phyloP scores from a whole-genome alignment of 2,797 vertebrate genomes.

The Poecilia wingei region DNA sequence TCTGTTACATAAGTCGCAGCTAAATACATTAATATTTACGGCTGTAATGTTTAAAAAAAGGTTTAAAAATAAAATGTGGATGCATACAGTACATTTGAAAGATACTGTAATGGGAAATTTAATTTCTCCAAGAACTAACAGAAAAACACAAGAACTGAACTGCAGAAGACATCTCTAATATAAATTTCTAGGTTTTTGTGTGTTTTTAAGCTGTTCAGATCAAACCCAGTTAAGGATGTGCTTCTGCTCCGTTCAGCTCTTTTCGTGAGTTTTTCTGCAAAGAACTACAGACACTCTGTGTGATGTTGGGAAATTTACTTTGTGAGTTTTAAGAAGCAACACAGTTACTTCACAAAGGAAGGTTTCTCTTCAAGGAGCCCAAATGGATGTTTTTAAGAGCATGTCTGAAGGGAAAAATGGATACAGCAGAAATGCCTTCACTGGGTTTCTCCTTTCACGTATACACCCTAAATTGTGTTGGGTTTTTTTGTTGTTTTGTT shows the following conservation, averaged over 20 bases:
- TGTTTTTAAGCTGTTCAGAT: constrained; percentile 12
- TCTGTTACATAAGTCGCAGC: neutral
- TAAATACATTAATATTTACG: neutral
- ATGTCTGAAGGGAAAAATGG: constrained; percentile 18
- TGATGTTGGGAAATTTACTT: constrained; percentile 10
- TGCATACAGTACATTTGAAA: neutral
- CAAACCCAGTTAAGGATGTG: constrained; percentile 9
- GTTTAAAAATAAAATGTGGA: too few relatives aligned
- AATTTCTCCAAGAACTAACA: neutral
- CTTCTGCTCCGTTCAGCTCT: neutral
- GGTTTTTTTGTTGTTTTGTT: constrained; percentile 6
- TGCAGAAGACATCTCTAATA: neutral
- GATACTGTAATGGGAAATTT: neutral
- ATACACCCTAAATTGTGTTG: constrained; percentile 12
- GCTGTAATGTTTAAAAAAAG: neutral
- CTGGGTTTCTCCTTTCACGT: constrained; percentile 23
- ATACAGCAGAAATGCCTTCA: constrained; percentile 14
- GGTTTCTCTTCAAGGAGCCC: constrained; percentile 9
- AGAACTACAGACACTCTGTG: neutral
- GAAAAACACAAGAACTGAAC: neutral
- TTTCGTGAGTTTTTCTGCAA: constrained; percentile 4
- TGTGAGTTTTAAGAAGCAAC: constrained; percentile 16
- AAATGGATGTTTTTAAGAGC: constrained; percentile 1
- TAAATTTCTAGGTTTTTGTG: neutral
- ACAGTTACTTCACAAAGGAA: constrained; percentile 17